These are phyloP conservation scores for Xestia c-nigrum DNA, from an alignment of 2,888 invertebrate genomes.

Conservation along the genomic window DNA sequence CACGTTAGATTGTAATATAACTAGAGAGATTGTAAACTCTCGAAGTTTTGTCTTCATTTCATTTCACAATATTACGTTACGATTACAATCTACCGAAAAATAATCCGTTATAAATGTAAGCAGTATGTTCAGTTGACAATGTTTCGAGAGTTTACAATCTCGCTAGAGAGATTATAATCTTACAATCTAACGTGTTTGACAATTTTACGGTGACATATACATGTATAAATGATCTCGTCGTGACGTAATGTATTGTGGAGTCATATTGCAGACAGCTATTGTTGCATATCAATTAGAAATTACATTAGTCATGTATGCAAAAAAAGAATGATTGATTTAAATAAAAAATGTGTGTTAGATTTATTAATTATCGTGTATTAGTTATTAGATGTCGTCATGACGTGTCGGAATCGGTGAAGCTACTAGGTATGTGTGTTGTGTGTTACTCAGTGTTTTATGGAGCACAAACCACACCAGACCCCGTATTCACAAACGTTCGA, in stretches of 20 bases:
- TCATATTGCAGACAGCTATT: slow-evolving; percentile 22
- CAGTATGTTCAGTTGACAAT: too few relatives aligned
- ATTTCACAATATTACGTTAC: too few relatives aligned
- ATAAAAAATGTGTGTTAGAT: neutral
- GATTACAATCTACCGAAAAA: too few relatives aligned
- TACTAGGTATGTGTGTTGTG: neutral
- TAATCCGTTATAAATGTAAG: too few relatives aligned
- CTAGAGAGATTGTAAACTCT: too few relatives aligned
- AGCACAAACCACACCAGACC: neutral
- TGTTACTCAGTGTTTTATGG: neutral
- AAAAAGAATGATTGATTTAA: slow-evolving; percentile 13
- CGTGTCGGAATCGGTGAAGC: neutral
- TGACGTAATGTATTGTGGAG: slow-evolving; percentile 20
- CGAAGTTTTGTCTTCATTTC: too few relatives aligned
- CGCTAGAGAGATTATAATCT: too few relatives aligned
- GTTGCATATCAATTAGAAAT: slow-evolving; percentile 24
- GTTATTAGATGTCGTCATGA: neutral
- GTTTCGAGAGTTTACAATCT: too few relatives aligned
- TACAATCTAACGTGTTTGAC: too few relatives aligned
- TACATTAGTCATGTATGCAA: slow-evolving; percentile 16
- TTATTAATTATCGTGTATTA: neutral
- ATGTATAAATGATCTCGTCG: neutral
- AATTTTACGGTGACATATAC: too few relatives aligned
- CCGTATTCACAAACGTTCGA: too few relatives aligned
- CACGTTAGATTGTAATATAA: too few relatives aligned